Evolutionary conservation across 1,140 invertebrate genomes (phyloP).

Genomic region (Eumeta japonica): DNA sequence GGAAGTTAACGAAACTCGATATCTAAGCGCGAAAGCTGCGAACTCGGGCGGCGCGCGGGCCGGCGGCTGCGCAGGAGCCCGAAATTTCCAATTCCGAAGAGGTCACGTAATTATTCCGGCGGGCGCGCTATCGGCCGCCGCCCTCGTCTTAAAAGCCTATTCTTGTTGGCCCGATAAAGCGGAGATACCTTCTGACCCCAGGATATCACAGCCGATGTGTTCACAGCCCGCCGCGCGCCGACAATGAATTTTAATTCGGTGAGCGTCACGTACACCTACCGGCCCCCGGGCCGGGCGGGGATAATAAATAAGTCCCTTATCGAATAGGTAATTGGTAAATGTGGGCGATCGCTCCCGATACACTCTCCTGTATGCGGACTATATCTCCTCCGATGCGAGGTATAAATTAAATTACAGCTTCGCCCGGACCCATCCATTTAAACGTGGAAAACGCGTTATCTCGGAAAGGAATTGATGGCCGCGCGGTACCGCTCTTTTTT

Average conservation of each 20-base stretch:
- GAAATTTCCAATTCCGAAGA: constrained; percentile 33
- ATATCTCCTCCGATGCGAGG: constrained; percentile 23
- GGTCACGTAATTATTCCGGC: constrained; percentile 42
- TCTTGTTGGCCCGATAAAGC: constrained; percentile 47
- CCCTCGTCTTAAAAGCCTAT: constrained; percentile 50
- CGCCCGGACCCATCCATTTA: no score
- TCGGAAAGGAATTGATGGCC: no score
- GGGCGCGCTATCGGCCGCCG: constrained; percentile 27
- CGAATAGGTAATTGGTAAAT: constrained; percentile 48
- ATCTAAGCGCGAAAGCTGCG: constrained; percentile 17
- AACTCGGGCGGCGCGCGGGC: constrained; percentile 6
- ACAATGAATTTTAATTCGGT: constrained; percentile 56
- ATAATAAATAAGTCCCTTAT: constrained; percentile 51
- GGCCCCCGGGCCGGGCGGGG: constrained; percentile 17
- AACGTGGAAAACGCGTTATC: no score
- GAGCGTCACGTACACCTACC: constrained; percentile 12
- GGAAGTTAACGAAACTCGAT: constrained; percentile 23
- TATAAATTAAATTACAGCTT: constrained; percentile 41
- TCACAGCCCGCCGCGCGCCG: no score
- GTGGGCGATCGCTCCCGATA: constrained; percentile 38
- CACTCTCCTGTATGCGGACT: constrained; percentile 15
- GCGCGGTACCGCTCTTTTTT: no score
- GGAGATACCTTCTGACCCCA: constrained; percentile 48
- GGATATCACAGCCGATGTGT: constrained; percentile 30
- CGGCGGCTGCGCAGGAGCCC: constrained; percentile 6